phyloP scores from a whole-genome alignment of 1,140 invertebrate species.

The Pseudomyrmex flavicornis region DNA sequence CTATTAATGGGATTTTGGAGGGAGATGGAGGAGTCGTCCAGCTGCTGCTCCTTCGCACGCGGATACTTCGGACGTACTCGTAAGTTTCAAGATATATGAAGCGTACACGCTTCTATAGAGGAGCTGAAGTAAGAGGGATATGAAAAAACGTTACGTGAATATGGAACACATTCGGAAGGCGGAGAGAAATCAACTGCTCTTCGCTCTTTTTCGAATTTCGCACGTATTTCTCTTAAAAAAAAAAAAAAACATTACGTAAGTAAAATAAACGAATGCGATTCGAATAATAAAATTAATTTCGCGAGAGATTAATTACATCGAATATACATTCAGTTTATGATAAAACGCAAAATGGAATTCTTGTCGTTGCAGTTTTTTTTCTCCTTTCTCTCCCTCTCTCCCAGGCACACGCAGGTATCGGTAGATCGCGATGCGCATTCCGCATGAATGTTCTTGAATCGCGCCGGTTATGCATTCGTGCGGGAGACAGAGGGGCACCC shows the following conservation, averaged over 20 bases:
- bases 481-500: conserved; percentile 46
- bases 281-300: background rate
- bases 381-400: background rate
- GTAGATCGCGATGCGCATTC: conserved; percentile 36
- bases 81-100: conserved; percentile 34
- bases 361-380: conserved; percentile 5
- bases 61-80: background rate
- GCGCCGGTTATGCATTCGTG: conserved; percentile 36
- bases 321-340: too few species aligned
- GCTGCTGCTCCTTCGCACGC: conserved; percentile 40
- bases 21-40: conserved; percentile 58
- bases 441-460: conserved; percentile 45
- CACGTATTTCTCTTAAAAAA: background rate
- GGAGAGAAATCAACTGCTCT: background rate
- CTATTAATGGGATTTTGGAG: conserved; percentile 71
- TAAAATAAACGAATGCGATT: background rate
- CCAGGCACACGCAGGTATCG: conserved; percentile 10
- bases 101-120: background rate
- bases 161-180: background rate
- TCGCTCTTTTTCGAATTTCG: background rate
- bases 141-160: conserved; percentile 7
- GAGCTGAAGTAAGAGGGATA: background rate
- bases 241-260: background rate
- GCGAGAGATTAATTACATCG: background rate
- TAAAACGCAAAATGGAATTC: background rate